Conservation (phyloP, 2,888 invertebrate species). For the Exephanes ischioxanthus region DNA sequence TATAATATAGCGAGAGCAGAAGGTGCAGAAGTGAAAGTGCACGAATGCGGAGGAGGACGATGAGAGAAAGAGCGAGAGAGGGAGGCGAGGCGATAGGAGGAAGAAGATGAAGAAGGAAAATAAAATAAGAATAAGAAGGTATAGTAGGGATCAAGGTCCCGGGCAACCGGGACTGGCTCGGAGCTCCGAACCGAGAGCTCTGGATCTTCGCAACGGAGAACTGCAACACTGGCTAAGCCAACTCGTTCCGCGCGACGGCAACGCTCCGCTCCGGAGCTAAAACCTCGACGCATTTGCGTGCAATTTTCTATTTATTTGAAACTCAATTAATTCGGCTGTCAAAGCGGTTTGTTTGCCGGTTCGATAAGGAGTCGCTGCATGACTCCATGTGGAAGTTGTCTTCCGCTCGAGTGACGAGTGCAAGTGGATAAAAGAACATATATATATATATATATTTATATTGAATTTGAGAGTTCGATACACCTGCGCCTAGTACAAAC, state of each 20-base stretch:
- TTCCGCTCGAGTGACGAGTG: constrained; percentile 1
- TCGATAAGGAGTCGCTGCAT: not conserved
- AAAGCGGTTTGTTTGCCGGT: not conserved
- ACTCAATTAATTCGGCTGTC: not conserved
- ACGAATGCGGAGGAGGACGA: constrained; percentile 44
- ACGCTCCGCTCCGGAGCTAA: constrained; percentile 8
- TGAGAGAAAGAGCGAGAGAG: constrained; percentile 25
- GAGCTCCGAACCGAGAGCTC: constrained; percentile 37
- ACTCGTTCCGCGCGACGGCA: constrained; percentile 57
- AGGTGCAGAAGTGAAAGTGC: constrained; percentile 55
- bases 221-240: constrained; percentile 45
- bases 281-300: constrained; percentile 13
- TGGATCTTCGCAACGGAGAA: constrained; percentile 20
- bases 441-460: not conserved
- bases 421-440: not conserved
- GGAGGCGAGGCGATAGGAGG: not conserved
- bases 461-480: not conserved
- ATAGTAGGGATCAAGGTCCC: constrained; percentile 65
- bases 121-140: constrained; percentile 41
- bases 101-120: constrained; percentile 35
- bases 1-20: constrained; percentile 66
- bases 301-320: not conserved
- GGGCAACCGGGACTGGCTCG: constrained; percentile 54
- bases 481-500: not conserved
- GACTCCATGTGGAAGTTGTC: not conserved